A percentile compares a stretch with the other conserved stretches of the same genome.
Conservation (phyloP, 1,140 invertebrate species). For the Babylonia areolata region DNA sequence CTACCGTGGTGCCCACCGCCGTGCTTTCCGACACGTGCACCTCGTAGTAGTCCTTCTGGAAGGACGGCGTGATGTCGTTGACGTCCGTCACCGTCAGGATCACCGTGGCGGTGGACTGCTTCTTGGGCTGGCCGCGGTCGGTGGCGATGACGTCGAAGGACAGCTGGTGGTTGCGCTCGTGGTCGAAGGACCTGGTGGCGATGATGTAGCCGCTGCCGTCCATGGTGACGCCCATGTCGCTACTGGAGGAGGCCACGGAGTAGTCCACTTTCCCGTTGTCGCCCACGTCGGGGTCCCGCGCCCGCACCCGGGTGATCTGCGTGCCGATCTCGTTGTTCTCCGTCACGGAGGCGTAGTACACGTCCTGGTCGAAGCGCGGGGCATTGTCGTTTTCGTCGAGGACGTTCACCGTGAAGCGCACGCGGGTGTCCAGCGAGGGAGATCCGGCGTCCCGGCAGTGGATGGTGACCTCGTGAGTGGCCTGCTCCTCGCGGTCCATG, state of each 20-base stretch:
- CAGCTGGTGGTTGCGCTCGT: conserved; percentile 47
- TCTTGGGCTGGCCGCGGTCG: conserved; percentile 51
- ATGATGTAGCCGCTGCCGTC: conserved; percentile 50
- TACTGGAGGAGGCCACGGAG: conserved; percentile 38
- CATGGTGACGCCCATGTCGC: conserved; percentile 35
- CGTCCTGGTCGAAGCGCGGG: conserved; percentile 58
- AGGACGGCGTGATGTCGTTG: conserved; percentile 58
- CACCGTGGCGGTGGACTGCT: conserved; percentile 46
- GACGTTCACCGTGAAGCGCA: conserved; percentile 53
- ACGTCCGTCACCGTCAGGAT: conserved; percentile 53
- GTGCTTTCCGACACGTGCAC: conserved; percentile 49
- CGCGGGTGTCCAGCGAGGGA: conserved; percentile 47
- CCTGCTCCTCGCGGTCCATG: conserved; percentile 89
- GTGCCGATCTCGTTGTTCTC: conserved; percentile 76
- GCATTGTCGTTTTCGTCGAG: conserved; percentile 67
- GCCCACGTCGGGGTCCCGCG: conserved; percentile 90
- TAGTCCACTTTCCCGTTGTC: conserved; percentile 50
- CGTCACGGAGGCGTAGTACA: conserved; percentile 49
- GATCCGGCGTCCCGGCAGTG: conserved; percentile 53
- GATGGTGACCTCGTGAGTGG: conserved; percentile 82
- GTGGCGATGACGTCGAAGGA: conserved; percentile 57
- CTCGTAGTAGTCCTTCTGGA: conserved; percentile 43
- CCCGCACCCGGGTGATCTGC: conserved; percentile 87
- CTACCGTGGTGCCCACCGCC: conserved; percentile 39
- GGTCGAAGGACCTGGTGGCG: conserved; percentile 51